Evolutionary conservation across 2,113 vertebrate species (phyloP), one percentile per base, ranked within the genome.

Genomic region (Colistium nudipinnis): DNA sequence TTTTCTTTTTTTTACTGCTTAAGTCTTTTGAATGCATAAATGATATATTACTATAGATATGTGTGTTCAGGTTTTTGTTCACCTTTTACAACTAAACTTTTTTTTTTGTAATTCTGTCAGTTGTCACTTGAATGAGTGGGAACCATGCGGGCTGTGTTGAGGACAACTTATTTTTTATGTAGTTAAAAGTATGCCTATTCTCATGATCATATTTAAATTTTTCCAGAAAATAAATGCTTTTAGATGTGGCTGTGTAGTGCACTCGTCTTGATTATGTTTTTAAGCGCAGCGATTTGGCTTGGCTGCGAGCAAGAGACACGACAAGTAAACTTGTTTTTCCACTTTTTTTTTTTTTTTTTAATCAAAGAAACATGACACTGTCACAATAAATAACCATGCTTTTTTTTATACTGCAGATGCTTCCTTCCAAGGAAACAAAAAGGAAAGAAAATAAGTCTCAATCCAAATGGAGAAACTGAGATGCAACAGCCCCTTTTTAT

Each of bases 191-290:
- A 66, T 87, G 64, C 57, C 64, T 76, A 73, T 94, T 90, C 91
- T 92, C 94, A 68, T 71, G 84, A 89, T 92, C 94, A 93, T 96
- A 95, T 95, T 95, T 94, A 94, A 94, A 82, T 94, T 94, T 93
- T 93, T 91, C 87, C 92, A 93, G 94, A 96, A 95, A 96, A 96
- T 95, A 95, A 96, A 96, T 91, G 92, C 93, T 95, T 96, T 86
- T 90, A 96, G 95, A 94, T 93, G 93, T 91, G 83, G 82, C 17
- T 4, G 12, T 62, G 30, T 57, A 51, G 36, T 71, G 60, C 28
- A n/a, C 70, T 79, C 76, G 55, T 81, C 51, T 74, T 35, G n/a
- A 56, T 63, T 27, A 11, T 35, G 13, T 69, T n/a, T 51, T n/a
- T 30, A 45, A 47, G 38, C 59, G 27, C 41, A 56, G n/a, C 17